Evolutionary conservation across 2,113 vertebrate species (phyloP).

Genomic region (Indicator maculatus): DNA sequence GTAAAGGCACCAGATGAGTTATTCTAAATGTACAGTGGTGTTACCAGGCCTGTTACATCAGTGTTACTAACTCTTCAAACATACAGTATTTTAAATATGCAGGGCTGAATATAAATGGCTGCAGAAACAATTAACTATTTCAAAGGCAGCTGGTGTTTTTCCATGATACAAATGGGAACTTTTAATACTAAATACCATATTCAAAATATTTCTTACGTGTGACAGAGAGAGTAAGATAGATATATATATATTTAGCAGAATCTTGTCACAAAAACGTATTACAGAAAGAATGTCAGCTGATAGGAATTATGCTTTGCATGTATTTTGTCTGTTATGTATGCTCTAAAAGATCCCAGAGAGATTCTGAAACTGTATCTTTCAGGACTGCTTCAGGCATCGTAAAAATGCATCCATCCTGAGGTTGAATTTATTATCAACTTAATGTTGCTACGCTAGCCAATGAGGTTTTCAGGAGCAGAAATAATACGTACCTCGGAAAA

Average conservation of each 20-base stretch:
- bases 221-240: neutral
- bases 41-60: constrained; percentile 18
- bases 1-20: constrained; percentile 33
- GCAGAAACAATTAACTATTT: constrained; percentile 41
- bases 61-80: constrained; percentile 23
- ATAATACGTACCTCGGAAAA: neutral
- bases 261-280: neutral
- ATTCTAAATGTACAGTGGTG: constrained; percentile 33
- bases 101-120: constrained; percentile 12
- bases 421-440: neutral
- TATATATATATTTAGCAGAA: neutral
- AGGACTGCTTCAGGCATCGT: neutral
- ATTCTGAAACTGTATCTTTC: neutral
- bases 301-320: neutral
- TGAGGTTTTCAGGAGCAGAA: neutral
- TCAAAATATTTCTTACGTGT: neutral
- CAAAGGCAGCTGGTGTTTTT: constrained; percentile 23
- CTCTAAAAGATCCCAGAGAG: neutral
- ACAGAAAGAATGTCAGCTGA: neutral
- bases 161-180: neutral
- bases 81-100: constrained; percentile 12
- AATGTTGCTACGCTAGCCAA: fast-evolving
- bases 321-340: neutral
- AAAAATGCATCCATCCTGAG: neutral
- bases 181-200: neutral